Conservation (phyloP, 2,797 vertebrate species). For the Hylomyscus alleni region DNA sequence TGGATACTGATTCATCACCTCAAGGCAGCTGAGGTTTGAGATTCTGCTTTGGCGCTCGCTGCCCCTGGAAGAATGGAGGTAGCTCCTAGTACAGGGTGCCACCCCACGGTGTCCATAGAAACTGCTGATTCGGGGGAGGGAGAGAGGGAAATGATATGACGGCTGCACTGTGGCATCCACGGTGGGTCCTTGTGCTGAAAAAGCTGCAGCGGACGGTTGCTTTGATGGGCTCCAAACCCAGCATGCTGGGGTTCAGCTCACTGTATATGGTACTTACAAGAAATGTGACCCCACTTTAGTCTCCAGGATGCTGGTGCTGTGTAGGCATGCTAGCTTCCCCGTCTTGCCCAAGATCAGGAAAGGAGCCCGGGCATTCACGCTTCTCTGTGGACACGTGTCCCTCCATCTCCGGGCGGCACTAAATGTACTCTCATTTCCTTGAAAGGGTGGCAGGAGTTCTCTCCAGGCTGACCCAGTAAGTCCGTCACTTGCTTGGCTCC, state of each 20-base stretch:
- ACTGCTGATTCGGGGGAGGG: not conserved
- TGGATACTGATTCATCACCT: not conserved
- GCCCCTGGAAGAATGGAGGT: not conserved
- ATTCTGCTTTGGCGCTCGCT: not conserved
- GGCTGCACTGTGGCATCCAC: no score
- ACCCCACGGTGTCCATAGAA: not conserved
- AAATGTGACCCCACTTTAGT: not conserved
- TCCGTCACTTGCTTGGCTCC: not conserved
- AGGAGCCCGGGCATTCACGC: no score
- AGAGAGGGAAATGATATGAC: not conserved
- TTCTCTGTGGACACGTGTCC: no score
- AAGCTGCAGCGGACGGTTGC: not conserved
- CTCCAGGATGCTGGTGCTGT: not conserved
- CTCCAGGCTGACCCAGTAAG: not conserved
- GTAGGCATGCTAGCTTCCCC: rapidly evolving
- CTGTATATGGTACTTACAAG: not conserved
- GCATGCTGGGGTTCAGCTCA: not conserved
- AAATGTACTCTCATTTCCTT: not conserved
- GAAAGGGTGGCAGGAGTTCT: not conserved
- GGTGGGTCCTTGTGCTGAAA: not conserved
- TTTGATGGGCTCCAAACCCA: not conserved
- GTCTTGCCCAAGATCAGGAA: not conserved
- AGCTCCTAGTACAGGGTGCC: not conserved
- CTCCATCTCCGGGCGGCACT: not conserved
- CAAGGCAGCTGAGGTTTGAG: not conserved